Conservation (phyloP, 23 tunicate genomes). For the Aplidium turbinatum region DNA sequence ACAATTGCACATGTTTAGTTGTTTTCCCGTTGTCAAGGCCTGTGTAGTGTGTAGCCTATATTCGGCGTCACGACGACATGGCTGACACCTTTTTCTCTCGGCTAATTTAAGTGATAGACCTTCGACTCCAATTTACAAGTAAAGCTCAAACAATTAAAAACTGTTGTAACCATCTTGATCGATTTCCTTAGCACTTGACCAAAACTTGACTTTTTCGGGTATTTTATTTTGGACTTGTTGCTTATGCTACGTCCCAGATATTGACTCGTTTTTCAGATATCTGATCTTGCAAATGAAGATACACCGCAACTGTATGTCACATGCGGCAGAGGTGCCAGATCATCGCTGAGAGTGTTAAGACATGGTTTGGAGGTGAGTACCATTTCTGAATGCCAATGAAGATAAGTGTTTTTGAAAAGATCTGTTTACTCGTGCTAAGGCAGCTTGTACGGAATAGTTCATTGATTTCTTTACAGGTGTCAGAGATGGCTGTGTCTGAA, state of each 20-base stretch:
- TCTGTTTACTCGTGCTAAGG: not conserved
- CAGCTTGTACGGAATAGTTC: not conserved
- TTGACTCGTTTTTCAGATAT: slow-evolving; percentile 44
- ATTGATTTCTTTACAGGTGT: slow-evolving; percentile 45
- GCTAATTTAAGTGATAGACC: too few relatives aligned
- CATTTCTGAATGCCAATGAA: not conserved
- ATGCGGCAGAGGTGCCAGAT: slow-evolving; percentile 96
- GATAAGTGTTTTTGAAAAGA: not conserved
- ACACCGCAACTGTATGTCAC: slow-evolving; percentile 97
- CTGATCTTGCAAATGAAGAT: slow-evolving; percentile 97
- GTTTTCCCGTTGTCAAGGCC: too few relatives aligned
- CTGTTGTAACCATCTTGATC: too few relatives aligned
- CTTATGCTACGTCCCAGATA: not conserved
- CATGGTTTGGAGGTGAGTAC: slow-evolving; percentile 90
- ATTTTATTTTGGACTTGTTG: too few relatives aligned
- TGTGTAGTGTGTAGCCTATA: too few relatives aligned
- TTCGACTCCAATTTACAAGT: too few relatives aligned
- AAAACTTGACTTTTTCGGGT: too few relatives aligned
- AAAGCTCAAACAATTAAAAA: too few relatives aligned
- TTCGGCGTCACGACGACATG: too few relatives aligned
- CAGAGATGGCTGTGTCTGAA: slow-evolving; percentile 99
- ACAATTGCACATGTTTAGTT: too few relatives aligned
- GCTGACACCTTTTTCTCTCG: too few relatives aligned
- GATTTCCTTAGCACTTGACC: too few relatives aligned
- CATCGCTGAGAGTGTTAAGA: slow-evolving; percentile 81